phyloP scores from a whole-genome alignment of 2,888 invertebrate species.

The Acronicta leporina region DNA sequence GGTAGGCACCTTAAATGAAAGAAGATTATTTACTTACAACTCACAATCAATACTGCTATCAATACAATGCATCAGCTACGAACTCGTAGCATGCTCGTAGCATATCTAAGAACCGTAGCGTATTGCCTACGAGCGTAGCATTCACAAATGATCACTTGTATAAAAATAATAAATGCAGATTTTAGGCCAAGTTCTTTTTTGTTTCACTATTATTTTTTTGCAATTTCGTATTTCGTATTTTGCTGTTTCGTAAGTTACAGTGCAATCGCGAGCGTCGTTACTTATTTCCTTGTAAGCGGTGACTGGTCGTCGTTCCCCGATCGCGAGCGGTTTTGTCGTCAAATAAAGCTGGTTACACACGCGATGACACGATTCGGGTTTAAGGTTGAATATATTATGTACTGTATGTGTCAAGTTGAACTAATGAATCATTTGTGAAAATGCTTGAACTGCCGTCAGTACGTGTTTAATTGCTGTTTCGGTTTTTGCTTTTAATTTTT shows the following conservation, averaged over 20 bases:
- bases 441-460: constrained; percentile 14
- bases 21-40: constrained; percentile 31
- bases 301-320: constrained; percentile 71
- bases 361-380: constrained; percentile 62
- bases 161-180: constrained; percentile 5
- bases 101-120: constrained; percentile 45
- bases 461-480: constrained; percentile 32
- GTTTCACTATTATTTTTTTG: constrained; percentile 4
- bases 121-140: constrained; percentile 31
- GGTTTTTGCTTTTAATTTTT: constrained; percentile 16
- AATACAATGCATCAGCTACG: constrained; percentile 36
- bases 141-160: constrained; percentile 33
- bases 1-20: too few relatives aligned
- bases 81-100: constrained; percentile 46
- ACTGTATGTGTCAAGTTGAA: constrained; percentile 56
- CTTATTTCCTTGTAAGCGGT: constrained; percentile 63
- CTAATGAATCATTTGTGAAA: constrained; percentile 39
- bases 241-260: constrained; percentile 25
- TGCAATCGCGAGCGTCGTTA: constrained; percentile 59
- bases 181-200: constrained; percentile 14
- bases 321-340: constrained; percentile 74
- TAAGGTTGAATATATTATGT: constrained; percentile 57
- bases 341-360: constrained; percentile 68
- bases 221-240: constrained; percentile 11
- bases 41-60: constrained; percentile 47